Base-by-base conservation (phyloP, 2,797 vertebrate genomes). In the Acipenser transmontanus region DNA sequence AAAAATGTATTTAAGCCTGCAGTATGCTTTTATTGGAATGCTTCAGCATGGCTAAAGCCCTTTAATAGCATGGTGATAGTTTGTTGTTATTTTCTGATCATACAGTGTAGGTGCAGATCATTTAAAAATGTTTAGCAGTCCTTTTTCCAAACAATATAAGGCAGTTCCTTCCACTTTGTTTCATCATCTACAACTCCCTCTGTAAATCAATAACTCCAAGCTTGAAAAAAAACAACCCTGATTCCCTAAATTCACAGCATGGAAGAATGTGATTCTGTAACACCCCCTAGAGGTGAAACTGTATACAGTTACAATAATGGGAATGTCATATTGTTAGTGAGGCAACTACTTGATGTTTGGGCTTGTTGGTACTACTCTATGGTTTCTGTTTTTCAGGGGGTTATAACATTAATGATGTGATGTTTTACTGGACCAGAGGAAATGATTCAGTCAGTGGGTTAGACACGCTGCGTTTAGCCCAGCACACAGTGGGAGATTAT, bases 351-450 rank as follows among this genome's bases (percentile, higher is more conserved):
- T 68, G 54, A 70, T 71, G 14, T 49, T 70, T 63, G 62, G 6
- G 70, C 68, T 75, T 74, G 68, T 63, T 74, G 74, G 66, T 60
- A 64, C 20, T 60, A 0, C 14, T 66, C 8, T 9, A 49, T 10
- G 9, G 69, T 70, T 79, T 54, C 77, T 47, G 68, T 72, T 8
- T 63, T 74, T 0, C 75, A 96, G 94, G 94, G 94, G 93, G 93
- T 70, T 96, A 96, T 78, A 96, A 96, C 76, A 87, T 93, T 73
- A 94, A 96, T 56, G 93, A 96, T 74, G 92, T 96, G 60, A 91
- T 87, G 81, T 96, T 96, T 80, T 92, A 95, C 79, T 96, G 94
- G 94, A 96, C 94, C 57, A 86, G 93, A 80, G 94, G 93, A 71
- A 96, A 96, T 60, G 93, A 93, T 74, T 96, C 94, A 0, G 94